Evolutionary conservation across 2,888 invertebrate species (phyloP).

Genomic region (Oxytorus armatus): DNA sequence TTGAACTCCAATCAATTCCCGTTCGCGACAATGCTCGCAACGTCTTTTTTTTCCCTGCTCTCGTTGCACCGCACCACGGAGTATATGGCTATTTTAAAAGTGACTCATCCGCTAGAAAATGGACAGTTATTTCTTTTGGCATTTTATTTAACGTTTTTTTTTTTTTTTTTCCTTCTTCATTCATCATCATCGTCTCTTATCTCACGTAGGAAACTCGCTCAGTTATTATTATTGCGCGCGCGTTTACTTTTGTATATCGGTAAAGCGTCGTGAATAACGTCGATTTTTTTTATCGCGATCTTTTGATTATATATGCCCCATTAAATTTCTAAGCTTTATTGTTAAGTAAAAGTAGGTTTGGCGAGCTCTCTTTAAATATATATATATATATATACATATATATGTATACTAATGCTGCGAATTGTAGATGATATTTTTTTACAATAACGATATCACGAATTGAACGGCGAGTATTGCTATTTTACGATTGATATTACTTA

Average conservation of each 20-base stretch:
- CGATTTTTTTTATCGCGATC: constrained; percentile 77
- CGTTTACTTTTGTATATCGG: constrained; percentile 37
- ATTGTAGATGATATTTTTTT: constrained; percentile 72
- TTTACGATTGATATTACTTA: constrained; percentile 73
- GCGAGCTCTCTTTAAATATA: constrained; percentile 70
- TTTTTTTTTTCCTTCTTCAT: constrained; percentile 64
- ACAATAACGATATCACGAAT: constrained; percentile 72
- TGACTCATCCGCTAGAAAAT: constrained; percentile 69
- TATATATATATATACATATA: constrained; percentile 20
- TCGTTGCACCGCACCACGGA: constrained; percentile 40
- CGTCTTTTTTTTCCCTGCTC: constrained; percentile 27
- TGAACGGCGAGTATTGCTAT: constrained; percentile 82
- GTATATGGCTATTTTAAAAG: constrained; percentile 64
- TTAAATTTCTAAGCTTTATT: constrained; percentile 68
- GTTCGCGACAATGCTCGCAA: background rate
- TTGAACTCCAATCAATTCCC: constrained; percentile 8
- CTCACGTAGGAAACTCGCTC: constrained; percentile 72
- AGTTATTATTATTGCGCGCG: constrained; percentile 64
- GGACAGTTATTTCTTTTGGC: constrained; percentile 81
- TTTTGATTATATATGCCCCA: constrained; percentile 65
- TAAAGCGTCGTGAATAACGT: constrained; percentile 46
- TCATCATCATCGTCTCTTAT: constrained; percentile 68
- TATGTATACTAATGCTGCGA: constrained; percentile 68
- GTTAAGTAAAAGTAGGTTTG: constrained; percentile 72
- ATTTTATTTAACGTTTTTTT: constrained; percentile 74